These are phyloP conservation scores for Saxicola maurus DNA, from an alignment of 2,797 vertebrate genomes.

Conservation along the genomic window DNA sequence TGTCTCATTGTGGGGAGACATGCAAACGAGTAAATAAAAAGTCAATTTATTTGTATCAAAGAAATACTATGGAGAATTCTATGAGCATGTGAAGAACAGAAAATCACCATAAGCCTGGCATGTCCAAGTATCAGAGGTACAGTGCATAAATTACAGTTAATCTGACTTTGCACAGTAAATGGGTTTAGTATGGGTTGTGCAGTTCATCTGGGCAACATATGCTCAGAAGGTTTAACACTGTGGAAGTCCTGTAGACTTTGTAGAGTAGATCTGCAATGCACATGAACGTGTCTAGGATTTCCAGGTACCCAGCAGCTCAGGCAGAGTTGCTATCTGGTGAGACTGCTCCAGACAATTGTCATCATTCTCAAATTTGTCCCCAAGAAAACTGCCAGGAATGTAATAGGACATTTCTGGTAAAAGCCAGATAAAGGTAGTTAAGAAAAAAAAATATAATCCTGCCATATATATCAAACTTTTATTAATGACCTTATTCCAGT, in stretches of 20 bases:
- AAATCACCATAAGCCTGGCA: not conserved
- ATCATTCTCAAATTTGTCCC: not conserved
- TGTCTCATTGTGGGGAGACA: not conserved
- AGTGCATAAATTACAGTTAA: conserved; percentile 2
- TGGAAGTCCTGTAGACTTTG: not conserved
- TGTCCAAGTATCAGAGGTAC: not conserved
- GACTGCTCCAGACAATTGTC: not conserved
- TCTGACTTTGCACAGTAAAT: not conserved
- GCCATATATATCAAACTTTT: not conserved
- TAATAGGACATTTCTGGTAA: not conserved
- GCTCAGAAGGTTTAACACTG: not conserved
- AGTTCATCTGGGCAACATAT: conserved; percentile 38
- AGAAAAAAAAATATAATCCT: not conserved
- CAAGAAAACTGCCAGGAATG: not conserved
- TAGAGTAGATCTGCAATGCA: not conserved
- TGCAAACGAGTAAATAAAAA: not conserved
- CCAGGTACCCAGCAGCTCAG: conserved; percentile 5
- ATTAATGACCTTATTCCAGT: not conserved
- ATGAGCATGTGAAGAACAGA: not conserved
- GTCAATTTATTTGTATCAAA: not conserved
- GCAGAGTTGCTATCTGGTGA: not conserved
- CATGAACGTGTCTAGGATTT: not conserved
- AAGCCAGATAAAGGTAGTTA: not conserved
- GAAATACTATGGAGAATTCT: not conserved
- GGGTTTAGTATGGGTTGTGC: not conserved